phyloP scores from a whole-genome alignment of 2,113 vertebrate genomes.

The Ctenomys sociabilis region DNA sequence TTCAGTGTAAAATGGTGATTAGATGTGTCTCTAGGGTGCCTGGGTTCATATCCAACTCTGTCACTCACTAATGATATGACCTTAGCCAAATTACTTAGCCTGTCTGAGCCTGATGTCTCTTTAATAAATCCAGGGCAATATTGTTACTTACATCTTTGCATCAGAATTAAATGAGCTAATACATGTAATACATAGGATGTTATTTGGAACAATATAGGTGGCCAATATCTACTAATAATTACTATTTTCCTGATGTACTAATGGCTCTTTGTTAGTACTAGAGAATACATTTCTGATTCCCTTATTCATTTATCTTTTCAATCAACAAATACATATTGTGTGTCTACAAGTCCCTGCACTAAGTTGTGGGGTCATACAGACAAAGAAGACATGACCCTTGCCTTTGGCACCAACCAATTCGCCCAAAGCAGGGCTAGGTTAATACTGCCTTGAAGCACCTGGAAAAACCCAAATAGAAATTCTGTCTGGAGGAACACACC shows the following conservation, averaged over 20 bases:
- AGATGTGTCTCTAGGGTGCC: background rate
- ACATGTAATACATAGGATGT: background rate
- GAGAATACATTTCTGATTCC: background rate
- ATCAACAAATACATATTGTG: slow-evolving; percentile 26
- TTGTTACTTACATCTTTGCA: background rate
- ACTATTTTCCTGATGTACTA: slow-evolving; percentile 39
- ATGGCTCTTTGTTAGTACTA: slow-evolving; percentile 47
- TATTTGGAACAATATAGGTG: background rate
- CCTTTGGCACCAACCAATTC: slow-evolving; percentile 51
- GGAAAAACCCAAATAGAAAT: slow-evolving; percentile 59
- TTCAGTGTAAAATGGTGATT: background rate
- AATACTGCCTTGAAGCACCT: slow-evolving; percentile 35
- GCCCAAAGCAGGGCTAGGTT: slow-evolving; percentile 45
- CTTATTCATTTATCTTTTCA: slow-evolving; percentile 47
- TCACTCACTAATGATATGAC: slow-evolving; percentile 22
- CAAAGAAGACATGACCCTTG: slow-evolving; percentile 24
- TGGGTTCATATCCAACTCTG: slow-evolving; percentile 8
- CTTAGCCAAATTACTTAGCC: background rate
- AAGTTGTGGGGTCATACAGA: slow-evolving; percentile 27
- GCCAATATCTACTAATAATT: slow-evolving; percentile 32
- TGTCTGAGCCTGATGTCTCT: background rate
- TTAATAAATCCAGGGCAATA: slow-evolving; percentile 7
- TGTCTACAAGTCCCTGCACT: slow-evolving; percentile 24
- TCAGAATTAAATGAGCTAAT: slow-evolving; percentile 37
- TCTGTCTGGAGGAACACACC: slow-evolving; percentile 41